These are phyloP conservation scores for Camponotus fellah DNA, from an alignment of 2,888 invertebrate species.

Conservation along the genomic window DNA sequence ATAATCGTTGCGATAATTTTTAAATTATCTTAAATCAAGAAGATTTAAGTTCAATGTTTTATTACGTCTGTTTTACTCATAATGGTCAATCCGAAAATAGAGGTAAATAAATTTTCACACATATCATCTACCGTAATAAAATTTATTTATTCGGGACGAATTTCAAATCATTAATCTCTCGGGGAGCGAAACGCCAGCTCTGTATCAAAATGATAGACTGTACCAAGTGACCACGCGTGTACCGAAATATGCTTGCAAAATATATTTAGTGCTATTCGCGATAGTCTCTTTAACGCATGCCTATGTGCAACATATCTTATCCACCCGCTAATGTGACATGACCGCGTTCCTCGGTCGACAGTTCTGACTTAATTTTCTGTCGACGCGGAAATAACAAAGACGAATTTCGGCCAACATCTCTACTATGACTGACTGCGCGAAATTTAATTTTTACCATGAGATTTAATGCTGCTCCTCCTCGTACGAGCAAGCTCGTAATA, in stretches of 20 bases:
- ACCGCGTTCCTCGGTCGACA: conserved; percentile 29
- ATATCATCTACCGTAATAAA: neutral
- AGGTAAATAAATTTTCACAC: neutral
- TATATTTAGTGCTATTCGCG: conserved; percentile 33
- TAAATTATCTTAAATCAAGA: neutral
- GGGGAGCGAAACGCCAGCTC: neutral
- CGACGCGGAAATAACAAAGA: conserved; percentile 54
- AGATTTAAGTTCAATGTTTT: neutral
- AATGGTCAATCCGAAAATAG: neutral
- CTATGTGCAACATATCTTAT: neutral
- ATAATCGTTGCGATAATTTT: neutral
- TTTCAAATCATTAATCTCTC: neutral
- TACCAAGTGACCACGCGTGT: conserved; percentile 10
- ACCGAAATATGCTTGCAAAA: conserved; percentile 24
- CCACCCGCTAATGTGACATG: conserved; percentile 22
- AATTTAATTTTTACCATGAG: conserved; percentile 41
- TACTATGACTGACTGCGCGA: conserved; percentile 24
- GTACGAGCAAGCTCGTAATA: conserved; percentile 45
- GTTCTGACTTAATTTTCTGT: conserved; percentile 49
- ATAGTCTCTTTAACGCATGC: conserved; percentile 27
- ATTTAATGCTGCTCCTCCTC: conserved; percentile 50
- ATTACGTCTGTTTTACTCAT: neutral
- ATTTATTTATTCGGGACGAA: neutral
- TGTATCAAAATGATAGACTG: neutral
- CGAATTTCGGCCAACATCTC: conserved; percentile 34